phyloP scores from a whole-genome alignment of 2,113 vertebrate species.

The Numida meleagris region DNA sequence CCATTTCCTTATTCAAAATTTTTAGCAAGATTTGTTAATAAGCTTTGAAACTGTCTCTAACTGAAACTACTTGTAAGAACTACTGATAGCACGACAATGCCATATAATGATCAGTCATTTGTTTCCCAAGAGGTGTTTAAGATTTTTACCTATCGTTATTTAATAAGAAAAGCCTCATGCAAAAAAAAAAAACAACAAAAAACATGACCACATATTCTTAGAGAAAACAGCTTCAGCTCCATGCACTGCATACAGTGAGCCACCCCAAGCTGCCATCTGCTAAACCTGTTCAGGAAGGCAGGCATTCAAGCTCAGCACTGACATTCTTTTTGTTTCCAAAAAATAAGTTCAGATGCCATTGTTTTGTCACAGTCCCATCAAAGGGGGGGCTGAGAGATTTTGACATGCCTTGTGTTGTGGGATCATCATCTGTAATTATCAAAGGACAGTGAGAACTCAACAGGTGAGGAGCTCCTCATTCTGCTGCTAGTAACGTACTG shows the following conservation, averaged over 20 bases:
- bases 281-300: neutral
- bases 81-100: neutral
- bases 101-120: neutral
- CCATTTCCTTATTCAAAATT: neutral
- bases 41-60: neutral
- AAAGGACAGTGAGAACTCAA: neutral
- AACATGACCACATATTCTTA: neutral
- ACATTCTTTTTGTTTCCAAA: neutral
- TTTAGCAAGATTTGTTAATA: neutral
- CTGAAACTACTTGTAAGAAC: neutral
- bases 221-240: neutral
- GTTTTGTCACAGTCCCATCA: neutral
- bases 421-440: neutral
- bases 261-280: neutral
- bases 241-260: neutral
- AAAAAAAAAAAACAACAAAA: neutral
- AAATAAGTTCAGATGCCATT: neutral
- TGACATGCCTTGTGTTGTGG: neutral
- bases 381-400: neutral
- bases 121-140: neutral
- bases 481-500: neutral
- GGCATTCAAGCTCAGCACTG: neutral
- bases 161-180: neutral
- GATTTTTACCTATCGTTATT: neutral
- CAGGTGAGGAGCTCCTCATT: neutral